Base-by-base conservation (phyloP, 1,140 invertebrate species). In the Zaprionus capensis region DNA sequence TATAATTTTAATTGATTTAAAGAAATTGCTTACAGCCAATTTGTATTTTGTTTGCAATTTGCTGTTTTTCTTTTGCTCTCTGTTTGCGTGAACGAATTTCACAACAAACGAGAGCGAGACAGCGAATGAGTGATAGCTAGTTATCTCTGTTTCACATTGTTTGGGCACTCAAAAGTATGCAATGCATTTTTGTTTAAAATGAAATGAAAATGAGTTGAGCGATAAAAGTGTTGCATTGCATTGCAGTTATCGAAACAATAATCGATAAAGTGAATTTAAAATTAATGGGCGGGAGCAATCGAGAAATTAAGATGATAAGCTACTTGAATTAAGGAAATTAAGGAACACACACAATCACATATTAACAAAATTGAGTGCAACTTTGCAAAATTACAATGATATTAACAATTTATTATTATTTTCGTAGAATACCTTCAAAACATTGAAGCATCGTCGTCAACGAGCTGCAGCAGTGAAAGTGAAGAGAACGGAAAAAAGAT, bases 391-490 rank as follows among this genome's bases (percentile, higher is more conserved):
- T 36, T 7, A 5, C 7, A 5, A 28, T 41, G 0, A 26, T 80
- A 68, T 55, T 87, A 88, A 88, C 70, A 70, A 65, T 56, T 9
- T 26, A 49, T 65, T 57, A 53, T 34, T 53, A 83, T 62, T 81
- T 49, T 34, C 72, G 31, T 81, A 92, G 91, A 92, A 92, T 92
- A 86, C 82, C 91, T 92, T 76, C 87, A 92, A 85, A 74, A 91
- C 71, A 78, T 91, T 80, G 76, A 91, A 77, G 76, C 83, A 71
- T 76, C 83, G 70, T 82, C 84, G 67, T 80, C 91, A 76, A 80
- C 78, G 67, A 83, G 80, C 78, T 78, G 65, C 80, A 84, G 26
- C 78, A 67, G 67, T 57, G 70, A 66, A 67, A 71, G 71, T 75
- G 79, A 86, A 73, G 77, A 90, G 71, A 85, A 81, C 81, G 85